Evolutionary conservation across 2,113 vertebrate genomes (phyloP).

Genomic region (Phrynosoma platyrhinos): DNA sequence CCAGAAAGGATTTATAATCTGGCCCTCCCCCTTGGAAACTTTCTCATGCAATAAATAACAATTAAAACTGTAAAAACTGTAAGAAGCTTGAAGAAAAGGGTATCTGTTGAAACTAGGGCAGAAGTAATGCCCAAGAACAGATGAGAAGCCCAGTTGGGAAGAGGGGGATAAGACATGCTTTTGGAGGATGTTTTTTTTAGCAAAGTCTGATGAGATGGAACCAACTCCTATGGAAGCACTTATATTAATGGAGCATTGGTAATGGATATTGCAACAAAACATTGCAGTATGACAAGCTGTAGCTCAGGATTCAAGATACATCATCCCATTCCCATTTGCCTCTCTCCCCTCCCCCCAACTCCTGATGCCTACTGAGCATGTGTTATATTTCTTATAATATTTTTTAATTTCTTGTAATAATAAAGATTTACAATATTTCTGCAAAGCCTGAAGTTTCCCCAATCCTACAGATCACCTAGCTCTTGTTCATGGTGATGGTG

Average conservation of each 20-base stretch:
- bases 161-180: slow-evolving; percentile 38
- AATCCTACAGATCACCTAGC: too few species aligned
- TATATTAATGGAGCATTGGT: neutral
- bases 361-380: neutral
- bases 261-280: neutral
- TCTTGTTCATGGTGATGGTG: too few species aligned
- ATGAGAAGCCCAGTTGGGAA: slow-evolving; percentile 38
- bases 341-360: too few species aligned
- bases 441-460: too few species aligned
- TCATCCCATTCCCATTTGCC: neutral
- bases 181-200: slow-evolving; percentile 31
- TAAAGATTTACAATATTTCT: too few species aligned
- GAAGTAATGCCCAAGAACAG: slow-evolving; percentile 50
- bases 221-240: neutral
- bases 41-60: slow-evolving; percentile 62
- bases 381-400: neutral
- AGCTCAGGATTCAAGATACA: neutral
- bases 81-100: slow-evolving; percentile 60
- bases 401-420: too few species aligned
- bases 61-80: slow-evolving; percentile 67
- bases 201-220: neutral
- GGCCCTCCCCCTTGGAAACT: slow-evolving; percentile 52
- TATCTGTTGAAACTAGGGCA: slow-evolving; percentile 57
- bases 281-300: neutral
- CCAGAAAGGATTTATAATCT: slow-evolving; percentile 60